Percentiles rank a stretch among this genome's conserved stretches.
Evolutionary conservation across 1,140 invertebrate species (phyloP).

Genomic region (Heliconius congener): DNA sequence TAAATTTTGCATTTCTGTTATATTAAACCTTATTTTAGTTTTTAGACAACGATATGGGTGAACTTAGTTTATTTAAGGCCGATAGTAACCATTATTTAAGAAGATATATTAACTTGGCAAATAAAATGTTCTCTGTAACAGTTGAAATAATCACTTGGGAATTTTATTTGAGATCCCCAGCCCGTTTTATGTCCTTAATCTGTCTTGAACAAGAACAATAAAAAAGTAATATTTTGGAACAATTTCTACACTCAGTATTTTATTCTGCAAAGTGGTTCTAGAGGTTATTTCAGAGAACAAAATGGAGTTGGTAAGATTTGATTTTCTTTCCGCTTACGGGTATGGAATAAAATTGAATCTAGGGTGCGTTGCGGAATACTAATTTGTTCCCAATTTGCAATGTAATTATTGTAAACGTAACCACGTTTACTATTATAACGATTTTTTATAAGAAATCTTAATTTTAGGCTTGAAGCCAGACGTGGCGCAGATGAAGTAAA

Average conservation of each 20-base stretch:
- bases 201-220: slow-evolving; percentile 39
- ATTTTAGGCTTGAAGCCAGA: too few relatives aligned
- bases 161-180: slow-evolving; percentile 37
- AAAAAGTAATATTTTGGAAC: slow-evolving; percentile 38
- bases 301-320: slow-evolving; percentile 33
- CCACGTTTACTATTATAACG: background rate
- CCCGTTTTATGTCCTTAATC: slow-evolving; percentile 37
- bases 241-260: slow-evolving; percentile 29
- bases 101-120: slow-evolving; percentile 37
- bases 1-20: too few relatives aligned
- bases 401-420: background rate
- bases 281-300: slow-evolving; percentile 27
- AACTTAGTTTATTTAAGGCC: background rate
- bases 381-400: slow-evolving; percentile 5
- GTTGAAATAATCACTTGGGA: slow-evolving; percentile 36
- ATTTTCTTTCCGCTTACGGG: slow-evolving; percentile 32
- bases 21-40: background rate
- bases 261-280: slow-evolving; percentile 28
- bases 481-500: too few relatives aligned
- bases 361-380: background rate
- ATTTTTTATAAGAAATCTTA: background rate
- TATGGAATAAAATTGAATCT: slow-evolving; percentile 32
- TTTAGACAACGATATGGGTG: background rate
- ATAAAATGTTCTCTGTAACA: slow-evolving; percentile 33
- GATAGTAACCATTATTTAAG: slow-evolving; percentile 23